Evolutionary conservation across 2,797 vertebrate species (phyloP).

Genomic region (Arctocebus calabarensis): DNA sequence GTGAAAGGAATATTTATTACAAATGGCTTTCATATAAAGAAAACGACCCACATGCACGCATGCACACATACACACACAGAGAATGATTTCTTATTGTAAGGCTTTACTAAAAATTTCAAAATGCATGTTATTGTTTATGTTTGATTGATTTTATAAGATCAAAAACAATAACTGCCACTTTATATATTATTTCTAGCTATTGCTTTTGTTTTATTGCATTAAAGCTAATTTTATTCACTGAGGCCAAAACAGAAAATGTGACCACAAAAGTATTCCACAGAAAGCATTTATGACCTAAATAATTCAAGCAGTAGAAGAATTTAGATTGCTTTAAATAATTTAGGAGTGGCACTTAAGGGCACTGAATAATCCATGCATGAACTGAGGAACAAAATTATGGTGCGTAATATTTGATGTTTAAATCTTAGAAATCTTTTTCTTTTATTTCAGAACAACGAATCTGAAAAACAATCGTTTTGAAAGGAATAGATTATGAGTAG

Average conservation of each 20-base stretch:
- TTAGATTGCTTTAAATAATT: conserved; percentile 88
- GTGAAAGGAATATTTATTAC: not conserved
- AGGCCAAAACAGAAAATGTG: conserved; percentile 72
- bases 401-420: conserved; percentile 67
- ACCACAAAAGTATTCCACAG: conserved; percentile 84
- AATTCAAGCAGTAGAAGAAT: conserved; percentile 87
- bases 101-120: conserved; percentile 60
- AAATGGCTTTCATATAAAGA: not conserved
- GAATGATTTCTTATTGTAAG: not conserved
- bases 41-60: not conserved
- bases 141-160: conserved; percentile 47
- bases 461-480: conserved; percentile 41
- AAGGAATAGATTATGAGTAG: conserved; percentile 56
- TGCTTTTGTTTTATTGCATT: conserved; percentile 72
- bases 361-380: conserved; percentile 67
- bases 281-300: conserved; percentile 87
- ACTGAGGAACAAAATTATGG: conserved; percentile 68
- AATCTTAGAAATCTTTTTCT: conserved; percentile 63
- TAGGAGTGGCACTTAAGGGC: conserved; percentile 73
- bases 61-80: not conserved
- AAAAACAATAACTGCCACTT: conserved; percentile 18
- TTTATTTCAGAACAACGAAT: conserved; percentile 68
- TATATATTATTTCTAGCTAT: conserved; percentile 65
- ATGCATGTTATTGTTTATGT: conserved; percentile 24
- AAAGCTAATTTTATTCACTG: conserved; percentile 83